phyloP scores from a whole-genome alignment of 1,140 invertebrate genomes.

The Eubasilissa regina region DNA sequence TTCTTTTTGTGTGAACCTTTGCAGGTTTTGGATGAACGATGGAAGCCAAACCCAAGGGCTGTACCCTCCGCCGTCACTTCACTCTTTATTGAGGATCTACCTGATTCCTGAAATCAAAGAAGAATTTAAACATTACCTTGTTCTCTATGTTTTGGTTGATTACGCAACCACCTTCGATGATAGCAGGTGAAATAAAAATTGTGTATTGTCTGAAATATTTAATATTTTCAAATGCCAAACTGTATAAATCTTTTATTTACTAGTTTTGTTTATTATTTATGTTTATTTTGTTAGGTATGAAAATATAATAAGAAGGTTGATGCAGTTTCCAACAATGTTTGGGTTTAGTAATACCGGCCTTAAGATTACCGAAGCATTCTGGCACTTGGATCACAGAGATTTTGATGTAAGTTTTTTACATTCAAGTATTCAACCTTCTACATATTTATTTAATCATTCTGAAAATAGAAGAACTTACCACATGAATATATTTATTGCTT shows the following conservation, averaged over 20 bases:
- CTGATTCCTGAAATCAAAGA: slow-evolving; percentile 77
- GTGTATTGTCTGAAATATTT: slow-evolving; percentile 8
- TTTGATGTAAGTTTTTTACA: slow-evolving; percentile 70
- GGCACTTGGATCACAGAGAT: slow-evolving; percentile 88
- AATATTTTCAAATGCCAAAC: background rate
- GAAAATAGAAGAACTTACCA: too few relatives aligned
- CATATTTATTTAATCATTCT: background rate
- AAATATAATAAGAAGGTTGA: slow-evolving; percentile 76
- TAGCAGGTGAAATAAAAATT: slow-evolving; percentile 60
- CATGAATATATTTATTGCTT: too few relatives aligned
- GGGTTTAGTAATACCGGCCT: slow-evolving; percentile 79
- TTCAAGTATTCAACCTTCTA: background rate
- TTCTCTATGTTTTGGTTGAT: slow-evolving; percentile 88
- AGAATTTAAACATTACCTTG: slow-evolving; percentile 82
- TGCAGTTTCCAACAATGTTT: slow-evolving; percentile 84
- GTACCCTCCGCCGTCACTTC: slow-evolving; percentile 88
- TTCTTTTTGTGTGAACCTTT: too few relatives aligned
- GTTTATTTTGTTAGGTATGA: slow-evolving; percentile 67
- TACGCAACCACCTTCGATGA: slow-evolving; percentile 77
- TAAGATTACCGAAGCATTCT: slow-evolving; percentile 87
- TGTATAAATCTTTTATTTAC: background rate
- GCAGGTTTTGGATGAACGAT: slow-evolving; percentile 80
- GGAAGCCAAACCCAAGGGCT: slow-evolving; percentile 75
- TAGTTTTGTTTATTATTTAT: too few relatives aligned
- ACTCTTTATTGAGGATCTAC: slow-evolving; percentile 83